Base-by-base conservation (phyloP, 2,888 invertebrate genomes). In the Lithophane ornitopus region DNA sequence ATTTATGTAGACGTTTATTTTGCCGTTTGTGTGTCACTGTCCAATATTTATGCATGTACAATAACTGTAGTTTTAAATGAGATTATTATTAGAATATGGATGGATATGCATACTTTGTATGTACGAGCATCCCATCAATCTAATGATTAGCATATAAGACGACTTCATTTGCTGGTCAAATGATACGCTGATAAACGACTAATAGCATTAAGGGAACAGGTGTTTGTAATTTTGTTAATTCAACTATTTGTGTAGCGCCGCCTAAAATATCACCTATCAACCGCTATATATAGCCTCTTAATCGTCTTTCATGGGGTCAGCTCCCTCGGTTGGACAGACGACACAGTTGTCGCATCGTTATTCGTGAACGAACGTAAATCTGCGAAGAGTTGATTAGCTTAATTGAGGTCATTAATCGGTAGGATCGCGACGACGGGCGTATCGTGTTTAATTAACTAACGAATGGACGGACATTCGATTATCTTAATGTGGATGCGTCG, bases 371-470 rank as follows among this genome's bases (percentile, higher is more conserved):
- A 87, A 92, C 92, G 93, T 94, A 94, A 94, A 95, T 95, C 93
- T 92, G 93, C 94, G 87, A 93, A 91, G 90, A 93, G 93, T 93
- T 95, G 95, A 95, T 95, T 95, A 95, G 92, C 92, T 93, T 95
- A 94, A 95, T 95, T 94, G 94, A 94, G 92, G 92, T 93, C 94
- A 94, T 96, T 95, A 95, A 95, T 94, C 92, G 94, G 88, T 87
- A 90, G 91, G 92, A 94, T 94, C 93, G 92, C 92, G 91, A 91
- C 91, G 91, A 93, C 92, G 91, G 88, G 90, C 92, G 94, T 95
- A 95, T 95, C 95, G 94, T 93, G 95, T 95, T 96, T 95, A 95
- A 96, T 96, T 96, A 95, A 96, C 93, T 94, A 95, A 95, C 94
- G 94, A 95, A 94, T 92, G 92, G 92, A 92, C 92, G 90, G 91